These are phyloP conservation scores for Atta cephalotes DNA, from an alignment of 1,140 invertebrate species.

Conservation along the genomic window DNA sequence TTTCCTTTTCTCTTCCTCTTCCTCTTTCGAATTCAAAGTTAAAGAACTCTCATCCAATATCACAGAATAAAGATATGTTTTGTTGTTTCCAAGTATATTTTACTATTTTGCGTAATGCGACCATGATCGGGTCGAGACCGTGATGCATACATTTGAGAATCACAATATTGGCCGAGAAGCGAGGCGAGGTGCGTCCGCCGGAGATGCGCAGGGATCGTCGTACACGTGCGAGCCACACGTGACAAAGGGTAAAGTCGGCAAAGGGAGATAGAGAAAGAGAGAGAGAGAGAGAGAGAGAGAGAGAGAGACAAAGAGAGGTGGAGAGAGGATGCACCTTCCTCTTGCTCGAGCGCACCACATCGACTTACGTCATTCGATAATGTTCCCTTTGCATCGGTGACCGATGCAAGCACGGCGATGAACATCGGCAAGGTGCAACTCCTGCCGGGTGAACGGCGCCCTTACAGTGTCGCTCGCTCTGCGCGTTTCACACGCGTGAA, in stretches of 20 bases:
- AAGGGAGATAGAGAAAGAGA: neutral
- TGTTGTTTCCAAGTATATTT: neutral
- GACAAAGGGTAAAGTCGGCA: constrained; percentile 57
- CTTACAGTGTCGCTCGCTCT: constrained; percentile 54
- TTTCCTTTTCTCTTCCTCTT: neutral
- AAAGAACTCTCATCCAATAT: neutral
- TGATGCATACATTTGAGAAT: constrained; percentile 38
- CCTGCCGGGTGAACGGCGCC: constrained; percentile 60
- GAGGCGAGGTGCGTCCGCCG: neutral
- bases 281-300: neutral
- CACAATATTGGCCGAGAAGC: constrained; percentile 20
- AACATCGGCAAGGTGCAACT: constrained; percentile 62
- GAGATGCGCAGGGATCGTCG: constrained; percentile 44
- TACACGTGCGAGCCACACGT: constrained; percentile 59
- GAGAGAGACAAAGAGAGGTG: constrained; percentile 6
- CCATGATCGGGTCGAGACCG: neutral
- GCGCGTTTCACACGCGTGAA: constrained; percentile 63
- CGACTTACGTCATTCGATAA: constrained; percentile 65
- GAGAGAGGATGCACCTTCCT: constrained; percentile 47
- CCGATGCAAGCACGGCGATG: constrained; percentile 61
- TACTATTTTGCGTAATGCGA: neutral
- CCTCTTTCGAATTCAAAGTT: neutral
- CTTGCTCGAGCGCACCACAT: constrained; percentile 56
- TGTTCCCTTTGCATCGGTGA: constrained; percentile 63
- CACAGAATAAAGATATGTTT: neutral